phyloP scores from a whole-genome alignment of 2,113 vertebrate species.

The Cervus canadensis region DNA sequence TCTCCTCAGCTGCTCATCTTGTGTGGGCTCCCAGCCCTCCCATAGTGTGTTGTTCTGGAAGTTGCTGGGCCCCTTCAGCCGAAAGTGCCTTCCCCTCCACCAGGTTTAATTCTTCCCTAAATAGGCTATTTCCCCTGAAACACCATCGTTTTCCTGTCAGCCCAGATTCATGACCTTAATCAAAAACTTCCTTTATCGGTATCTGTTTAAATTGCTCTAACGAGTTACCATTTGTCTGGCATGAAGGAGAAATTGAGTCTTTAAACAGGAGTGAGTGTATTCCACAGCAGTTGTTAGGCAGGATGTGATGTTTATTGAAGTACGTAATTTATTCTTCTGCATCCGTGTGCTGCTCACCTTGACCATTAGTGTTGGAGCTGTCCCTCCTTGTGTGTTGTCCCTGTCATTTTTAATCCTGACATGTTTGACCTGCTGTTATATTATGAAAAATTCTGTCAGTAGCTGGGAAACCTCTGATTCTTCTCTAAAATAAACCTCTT shows the following conservation, averaged over 20 bases:
- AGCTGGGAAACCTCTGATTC: neutral
- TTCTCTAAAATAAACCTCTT: neutral
- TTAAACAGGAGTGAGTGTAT: slow-evolving; percentile 37
- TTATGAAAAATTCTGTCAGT: neutral
- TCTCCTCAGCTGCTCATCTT: neutral
- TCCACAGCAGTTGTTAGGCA: neutral
- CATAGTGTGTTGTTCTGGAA: neutral
- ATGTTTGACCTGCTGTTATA: neutral
- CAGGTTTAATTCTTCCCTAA: slow-evolving; percentile 54
- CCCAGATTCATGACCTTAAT: slow-evolving; percentile 71
- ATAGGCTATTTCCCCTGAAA: slow-evolving; percentile 45
- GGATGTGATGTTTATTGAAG: slow-evolving; percentile 49
- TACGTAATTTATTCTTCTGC: slow-evolving; percentile 5
- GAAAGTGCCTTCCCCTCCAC: neutral
- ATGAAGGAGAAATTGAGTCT: slow-evolving; percentile 57
- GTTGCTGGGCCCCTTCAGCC: neutral
- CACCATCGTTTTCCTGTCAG: slow-evolving; percentile 60
- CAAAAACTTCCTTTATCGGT: slow-evolving; percentile 57
- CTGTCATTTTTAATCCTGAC: slow-evolving; percentile 37
- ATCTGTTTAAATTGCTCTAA: slow-evolving; percentile 72
- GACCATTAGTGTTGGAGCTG: neutral
- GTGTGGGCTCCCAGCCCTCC: neutral
- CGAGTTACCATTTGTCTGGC: slow-evolving; percentile 60
- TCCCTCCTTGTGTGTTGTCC: neutral
- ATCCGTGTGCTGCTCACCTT: neutral